phyloP scores from a whole-genome alignment of 2,113 vertebrate genomes.

The Tetraodon nigroviridis region DNA sequence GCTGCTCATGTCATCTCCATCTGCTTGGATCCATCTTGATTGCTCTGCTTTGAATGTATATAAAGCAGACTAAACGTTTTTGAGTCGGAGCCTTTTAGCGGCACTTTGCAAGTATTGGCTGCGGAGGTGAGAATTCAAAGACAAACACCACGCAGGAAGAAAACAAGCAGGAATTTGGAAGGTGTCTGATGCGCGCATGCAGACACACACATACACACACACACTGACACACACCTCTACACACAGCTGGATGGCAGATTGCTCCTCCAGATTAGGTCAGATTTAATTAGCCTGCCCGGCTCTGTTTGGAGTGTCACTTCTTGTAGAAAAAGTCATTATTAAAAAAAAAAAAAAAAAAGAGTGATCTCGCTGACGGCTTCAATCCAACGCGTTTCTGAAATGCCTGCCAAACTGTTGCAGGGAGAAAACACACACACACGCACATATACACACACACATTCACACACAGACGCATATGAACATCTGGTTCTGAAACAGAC shows the following conservation, averaged over 20 bases:
- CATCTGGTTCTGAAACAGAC: conserved; percentile 28
- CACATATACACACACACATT: conserved; percentile 8
- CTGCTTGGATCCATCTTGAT: conserved; percentile 33
- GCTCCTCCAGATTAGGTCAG: conserved; percentile 72
- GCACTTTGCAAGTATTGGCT: conserved; percentile 28
- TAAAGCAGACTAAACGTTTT: conserved; percentile 23
- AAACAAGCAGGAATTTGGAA: conserved; percentile 48
- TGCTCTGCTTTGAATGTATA: conserved; percentile 37
- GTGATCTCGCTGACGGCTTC: conserved; percentile 46
- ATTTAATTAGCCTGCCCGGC: conserved; percentile 71
- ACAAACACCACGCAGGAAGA: conserved; percentile 47
- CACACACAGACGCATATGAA: conserved; percentile 1
- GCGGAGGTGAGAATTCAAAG: conserved; percentile 34
- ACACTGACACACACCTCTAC: conserved; percentile 26
- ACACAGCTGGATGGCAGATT: conserved; percentile 69
- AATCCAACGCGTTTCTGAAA: conserved; percentile 37
- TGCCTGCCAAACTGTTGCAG: conserved; percentile 49
- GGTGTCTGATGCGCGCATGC: conserved; percentile 3
- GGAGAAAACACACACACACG: conserved; percentile 25
- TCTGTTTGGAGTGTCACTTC: conserved; percentile 70
- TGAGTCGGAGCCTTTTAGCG: conserved; percentile 33
- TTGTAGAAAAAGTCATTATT: conserved; percentile 71
- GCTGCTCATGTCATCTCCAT: conserved; percentile 28
- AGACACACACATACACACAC: conserved; percentile 13
- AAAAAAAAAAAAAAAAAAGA: conserved; percentile 35